Percentiles rank a stretch among this genome's conserved stretches.
phyloP scores from a whole-genome alignment of 2,113 vertebrate species.

The Plestiodon gilberti region DNA sequence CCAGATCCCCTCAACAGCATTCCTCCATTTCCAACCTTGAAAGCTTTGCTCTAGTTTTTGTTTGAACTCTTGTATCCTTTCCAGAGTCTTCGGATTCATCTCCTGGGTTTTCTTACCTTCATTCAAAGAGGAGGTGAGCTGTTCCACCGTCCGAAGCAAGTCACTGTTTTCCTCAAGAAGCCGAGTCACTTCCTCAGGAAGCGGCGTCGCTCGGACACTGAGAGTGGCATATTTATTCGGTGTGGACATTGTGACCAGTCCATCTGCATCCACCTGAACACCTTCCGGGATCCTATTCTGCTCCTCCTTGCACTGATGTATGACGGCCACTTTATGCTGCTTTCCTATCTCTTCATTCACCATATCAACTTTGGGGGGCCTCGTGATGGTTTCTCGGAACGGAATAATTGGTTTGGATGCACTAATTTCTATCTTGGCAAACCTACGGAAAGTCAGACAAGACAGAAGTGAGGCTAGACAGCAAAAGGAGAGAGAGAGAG shows the following conservation, averaged over 20 bases:
- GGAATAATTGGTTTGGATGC: constrained; percentile 94
- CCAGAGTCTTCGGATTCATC: constrained; percentile 78
- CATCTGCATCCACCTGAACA: constrained; percentile 84
- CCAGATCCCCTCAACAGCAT: constrained; percentile 89
- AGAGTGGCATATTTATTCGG: constrained; percentile 89
- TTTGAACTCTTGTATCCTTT: constrained; percentile 85
- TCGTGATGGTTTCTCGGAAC: constrained; percentile 93
- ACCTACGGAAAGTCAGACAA: constrained; percentile 77
- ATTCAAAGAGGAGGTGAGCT: constrained; percentile 81
- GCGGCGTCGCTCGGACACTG: constrained; percentile 84
- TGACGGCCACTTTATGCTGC: constrained; percentile 93
- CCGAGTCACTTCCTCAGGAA: constrained; percentile 87
- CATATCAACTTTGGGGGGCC: constrained; percentile 96
- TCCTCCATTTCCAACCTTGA: constrained; percentile 91
- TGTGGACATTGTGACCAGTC: constrained; percentile 89
- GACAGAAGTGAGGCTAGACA: background rate
- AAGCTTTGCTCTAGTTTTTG: constrained; percentile 82
- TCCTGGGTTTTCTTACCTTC: constrained; percentile 81
- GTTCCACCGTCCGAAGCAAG: constrained; percentile 91
- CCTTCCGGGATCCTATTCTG: constrained; percentile 84
- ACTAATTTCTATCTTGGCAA: constrained; percentile 94
- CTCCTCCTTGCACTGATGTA: constrained; percentile 91
- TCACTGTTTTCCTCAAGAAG: constrained; percentile 88
- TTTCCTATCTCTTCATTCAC: constrained; percentile 97
- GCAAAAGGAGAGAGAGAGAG: background rate